These are phyloP conservation scores for Donacobius atricapilla DNA, from an alignment of 2,113 vertebrate species.

Conservation along the genomic window DNA sequence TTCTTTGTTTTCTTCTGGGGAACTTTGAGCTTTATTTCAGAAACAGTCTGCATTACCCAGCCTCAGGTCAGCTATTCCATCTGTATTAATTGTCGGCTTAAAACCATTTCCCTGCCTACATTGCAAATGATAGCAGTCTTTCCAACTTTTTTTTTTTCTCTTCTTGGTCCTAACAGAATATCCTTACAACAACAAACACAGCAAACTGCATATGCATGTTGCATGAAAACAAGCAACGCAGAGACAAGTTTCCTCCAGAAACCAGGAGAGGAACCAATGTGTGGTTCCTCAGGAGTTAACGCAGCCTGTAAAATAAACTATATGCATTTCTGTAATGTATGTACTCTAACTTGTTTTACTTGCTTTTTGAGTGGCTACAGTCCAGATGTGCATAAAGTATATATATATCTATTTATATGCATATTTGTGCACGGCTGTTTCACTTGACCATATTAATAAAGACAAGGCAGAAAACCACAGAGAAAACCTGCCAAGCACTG, in stretches of 20 bases:
- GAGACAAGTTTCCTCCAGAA: not conserved
- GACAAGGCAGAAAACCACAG: not conserved
- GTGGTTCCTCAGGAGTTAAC: not conserved
- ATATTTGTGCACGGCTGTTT: not conserved
- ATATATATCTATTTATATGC: not conserved
- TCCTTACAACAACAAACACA: not conserved
- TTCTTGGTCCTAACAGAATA: not conserved
- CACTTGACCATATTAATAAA: not conserved
- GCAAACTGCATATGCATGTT: fast-evolving
- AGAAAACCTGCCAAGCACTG: not conserved
- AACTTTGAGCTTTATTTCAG: constrained; percentile 15
- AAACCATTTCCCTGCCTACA: not conserved
- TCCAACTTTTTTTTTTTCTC: not conserved
- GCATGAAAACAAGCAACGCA: not conserved
- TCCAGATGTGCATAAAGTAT: not conserved
- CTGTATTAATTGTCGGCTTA: not conserved
- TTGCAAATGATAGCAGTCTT: not conserved
- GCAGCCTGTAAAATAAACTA: not conserved
- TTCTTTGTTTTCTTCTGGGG: not conserved
- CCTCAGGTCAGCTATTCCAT: constrained; percentile 3
- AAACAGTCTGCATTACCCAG: not conserved
- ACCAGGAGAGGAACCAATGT: not conserved
- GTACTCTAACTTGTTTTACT: not conserved
- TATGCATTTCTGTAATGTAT: not conserved
- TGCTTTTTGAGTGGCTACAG: not conserved